These are phyloP conservation scores for Metaphire vulgaris DNA, from an alignment of 1,140 invertebrate species.

Conservation along the genomic window DNA sequence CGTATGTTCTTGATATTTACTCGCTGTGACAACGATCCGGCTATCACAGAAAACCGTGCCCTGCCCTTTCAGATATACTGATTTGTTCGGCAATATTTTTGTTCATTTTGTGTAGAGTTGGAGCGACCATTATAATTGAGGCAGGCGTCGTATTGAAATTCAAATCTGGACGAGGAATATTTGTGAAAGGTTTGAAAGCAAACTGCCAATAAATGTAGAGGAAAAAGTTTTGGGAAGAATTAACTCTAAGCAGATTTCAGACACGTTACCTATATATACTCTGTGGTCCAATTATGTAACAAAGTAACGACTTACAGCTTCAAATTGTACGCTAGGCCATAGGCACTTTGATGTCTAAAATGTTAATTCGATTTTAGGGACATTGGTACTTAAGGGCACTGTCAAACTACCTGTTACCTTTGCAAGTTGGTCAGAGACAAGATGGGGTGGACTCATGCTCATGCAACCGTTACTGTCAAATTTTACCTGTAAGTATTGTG, in stretches of 20 bases:
- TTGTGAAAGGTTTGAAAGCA: neutral
- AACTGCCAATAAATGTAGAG: too few relatives aligned
- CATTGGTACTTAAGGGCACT: neutral
- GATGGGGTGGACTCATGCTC: neutral
- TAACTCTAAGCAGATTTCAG: too few relatives aligned
- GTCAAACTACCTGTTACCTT: neutral
- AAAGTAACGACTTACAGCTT: neutral
- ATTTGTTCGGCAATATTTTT: neutral
- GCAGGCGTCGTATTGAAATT: neutral
- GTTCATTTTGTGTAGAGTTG: neutral
- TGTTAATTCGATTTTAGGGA: neutral
- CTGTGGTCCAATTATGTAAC: too few relatives aligned
- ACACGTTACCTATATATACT: too few relatives aligned
- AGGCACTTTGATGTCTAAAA: neutral
- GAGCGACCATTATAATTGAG: neutral
- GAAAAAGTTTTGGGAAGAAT: too few relatives aligned
- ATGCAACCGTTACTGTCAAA: neutral
- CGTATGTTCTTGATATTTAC: neutral
- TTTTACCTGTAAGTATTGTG: neutral
- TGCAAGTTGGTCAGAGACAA: neutral
- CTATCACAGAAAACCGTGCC: too few relatives aligned
- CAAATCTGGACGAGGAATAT: neutral
- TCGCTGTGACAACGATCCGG: neutral
- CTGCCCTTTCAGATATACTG: too few relatives aligned
- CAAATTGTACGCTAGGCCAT: neutral